Evolutionary conservation across 2,888 invertebrate species (phyloP), one percentile per base, ranked within the genome.

Genomic region (Idaea aversata): DNA sequence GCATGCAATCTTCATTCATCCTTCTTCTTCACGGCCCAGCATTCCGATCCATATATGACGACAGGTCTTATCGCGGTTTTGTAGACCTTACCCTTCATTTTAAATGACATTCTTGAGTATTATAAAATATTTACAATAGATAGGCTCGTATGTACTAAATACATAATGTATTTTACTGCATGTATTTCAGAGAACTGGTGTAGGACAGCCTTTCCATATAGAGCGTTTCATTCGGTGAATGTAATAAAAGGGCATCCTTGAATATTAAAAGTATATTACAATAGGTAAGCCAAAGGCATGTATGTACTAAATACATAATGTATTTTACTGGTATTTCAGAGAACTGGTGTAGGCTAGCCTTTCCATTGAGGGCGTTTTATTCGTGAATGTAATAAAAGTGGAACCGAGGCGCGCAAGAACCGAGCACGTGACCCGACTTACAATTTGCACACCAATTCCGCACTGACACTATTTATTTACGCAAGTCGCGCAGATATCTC

Each of bases 371-470:
- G 81, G 80, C 76, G 84, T 86, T 77, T 85, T 87, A 87, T 88
- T 88, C 81, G 81, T 80, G 88, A 88, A 91, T 90, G 88, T 90
- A 90, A 90, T 90, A 90, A 88, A 87, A 88, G 80, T 84, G 47
- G 80, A 81, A 82, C 80, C 85, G 78, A 75, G 80, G 72, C 77
- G 75, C 73, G 77, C 77, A 77, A 72, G 75, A 77, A 74, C 75
- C 79, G 76, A 67, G 82, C 78, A 83, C 91, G 91, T 91, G 91
- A 88, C 82, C 74, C 72, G 90, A 82, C 81, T 90, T 67, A 72
- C 73, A 85, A 87, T 75, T 77, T 70, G 67, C 73, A 69, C 74
- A 74, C 77, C 79, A 77, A 81, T 83, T 82, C 79, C 76, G 77
- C 76, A 73, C 77, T 78, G 75, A 80, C 78, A 82, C 80, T 84